Evolutionary conservation across 1,140 invertebrate species (phyloP), one percentile per base, ranked within the genome.

Genomic region (Anastrepha obliqua): DNA sequence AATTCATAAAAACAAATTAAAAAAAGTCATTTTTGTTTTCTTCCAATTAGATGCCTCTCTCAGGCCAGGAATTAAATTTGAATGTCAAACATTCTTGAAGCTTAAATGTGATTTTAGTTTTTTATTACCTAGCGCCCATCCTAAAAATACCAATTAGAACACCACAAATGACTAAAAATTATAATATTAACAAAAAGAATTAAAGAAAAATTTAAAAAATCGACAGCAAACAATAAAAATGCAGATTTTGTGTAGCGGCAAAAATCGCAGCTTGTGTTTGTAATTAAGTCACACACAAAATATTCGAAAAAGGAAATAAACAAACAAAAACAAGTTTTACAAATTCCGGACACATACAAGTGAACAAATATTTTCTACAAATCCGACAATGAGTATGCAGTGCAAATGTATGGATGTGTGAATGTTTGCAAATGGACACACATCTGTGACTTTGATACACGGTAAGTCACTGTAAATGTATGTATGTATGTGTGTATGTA

Each of bases 201-300:
- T n/a, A n/a, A n/a, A n/a, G n/a, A n/a, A n/a, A 15, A 74, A 74
- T 47, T 0, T 7, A 11, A 70, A 29, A 70, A 29, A 29, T 29
- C 29, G 29, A 29, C 29, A 47, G 44, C 47, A 55, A 58, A 81
- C n/a, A 81, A 20, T 81, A 81, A 55, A 81, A 81, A 81, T 55
- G 74, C 47, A 51, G 9, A 29, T 51, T 20, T 20, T 51, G 3
- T 55, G 17, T 55, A 81, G 74, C 74, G 74, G 47, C 74, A 55
- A 29, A 81, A 20, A 74, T 74, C 13, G 11, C 17, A 20, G 17
- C 44, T 44, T 81, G 44, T 81, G 47, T 81, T 81, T 55, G n/a
- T 81, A 55, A 81, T 81, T 81, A 55, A 81, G 55, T 20, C n/a
- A 81, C 8, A 20, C 9, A 51, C 74, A 11, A 55, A 81, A 74